These are phyloP conservation scores for fruit fly (Drosophila melanogaster) DNA, from an alignment of 1,140 invertebrate genomes.

Conservation along the genomic window Release_6_plus_ISO1_MT NT_033779.5:16811501-16812000, in stretches of 20 bases:
- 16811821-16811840: slow-evolving; percentile 72
- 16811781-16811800: slow-evolving; percentile 23
- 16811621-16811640: slow-evolving; percentile 41
- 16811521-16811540: slow-evolving; percentile 44
- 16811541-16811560: slow-evolving; percentile 58
- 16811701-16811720: slow-evolving; percentile 65
- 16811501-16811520: slow-evolving; percentile 41
- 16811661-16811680: slow-evolving; percentile 83
- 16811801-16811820: slow-evolving; percentile 42
- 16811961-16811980: slow-evolving; percentile 32
- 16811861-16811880: slow-evolving; percentile 65
- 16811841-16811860: slow-evolving; percentile 66
- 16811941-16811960: slow-evolving; percentile 72
- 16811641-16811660: slow-evolving; percentile 42
- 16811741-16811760: slow-evolving; percentile 59
- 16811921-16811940: slow-evolving; percentile 81
- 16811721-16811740: slow-evolving; percentile 30
- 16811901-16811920: slow-evolving; percentile 78
- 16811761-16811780: slow-evolving; percentile 69
- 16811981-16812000: slow-evolving; percentile 81
- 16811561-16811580: slow-evolving; percentile 51
- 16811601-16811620: slow-evolving; percentile 25
- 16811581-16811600: slow-evolving; percentile 70
- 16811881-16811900: slow-evolving; percentile 43
- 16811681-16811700: slow-evolving; percentile 77